These are phyloP conservation scores for Eutrigla gurnardus DNA, from an alignment of 2,797 vertebrate genomes.

Conservation along the genomic window DNA sequence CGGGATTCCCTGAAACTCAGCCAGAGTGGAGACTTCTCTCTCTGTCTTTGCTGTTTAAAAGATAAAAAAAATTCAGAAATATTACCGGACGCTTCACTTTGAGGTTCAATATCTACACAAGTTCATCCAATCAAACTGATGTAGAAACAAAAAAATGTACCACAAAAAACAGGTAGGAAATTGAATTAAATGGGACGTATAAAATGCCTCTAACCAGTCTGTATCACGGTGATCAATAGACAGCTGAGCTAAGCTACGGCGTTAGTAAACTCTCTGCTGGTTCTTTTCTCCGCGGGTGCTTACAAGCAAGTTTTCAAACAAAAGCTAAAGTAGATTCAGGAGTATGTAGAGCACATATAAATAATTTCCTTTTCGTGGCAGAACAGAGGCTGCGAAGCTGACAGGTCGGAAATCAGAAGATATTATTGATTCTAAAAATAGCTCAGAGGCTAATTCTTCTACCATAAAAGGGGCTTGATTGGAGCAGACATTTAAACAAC, in stretches of 20 bases:
- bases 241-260: constrained; percentile 14
- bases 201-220: constrained; percentile 3
- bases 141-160: constrained; percentile 17
- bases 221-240: constrained; percentile 26
- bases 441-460: constrained; percentile 59
- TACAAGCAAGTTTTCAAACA: constrained; percentile 1
- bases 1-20: constrained; percentile 9
- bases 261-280: not conserved
- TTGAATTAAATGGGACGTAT: constrained; percentile 12
- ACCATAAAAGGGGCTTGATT: constrained; percentile 65
- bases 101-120: constrained; percentile 8
- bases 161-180: not conserved
- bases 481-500: constrained; percentile 41
- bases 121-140: constrained; percentile 16
- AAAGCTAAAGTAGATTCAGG: not conserved
- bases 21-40: constrained; percentile 18
- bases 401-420: constrained; percentile 50
- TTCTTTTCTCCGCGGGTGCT: not conserved
- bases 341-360: constrained; percentile 11
- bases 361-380: not conserved
- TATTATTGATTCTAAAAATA: constrained; percentile 65
- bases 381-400: constrained; percentile 10
- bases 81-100: not conserved
- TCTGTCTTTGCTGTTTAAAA: not conserved
- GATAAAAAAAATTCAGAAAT: not conserved